These are phyloP conservation scores for Pachycephala philippinensis DNA, from an alignment of 2,113 vertebrate species.

Conservation along the genomic window DNA sequence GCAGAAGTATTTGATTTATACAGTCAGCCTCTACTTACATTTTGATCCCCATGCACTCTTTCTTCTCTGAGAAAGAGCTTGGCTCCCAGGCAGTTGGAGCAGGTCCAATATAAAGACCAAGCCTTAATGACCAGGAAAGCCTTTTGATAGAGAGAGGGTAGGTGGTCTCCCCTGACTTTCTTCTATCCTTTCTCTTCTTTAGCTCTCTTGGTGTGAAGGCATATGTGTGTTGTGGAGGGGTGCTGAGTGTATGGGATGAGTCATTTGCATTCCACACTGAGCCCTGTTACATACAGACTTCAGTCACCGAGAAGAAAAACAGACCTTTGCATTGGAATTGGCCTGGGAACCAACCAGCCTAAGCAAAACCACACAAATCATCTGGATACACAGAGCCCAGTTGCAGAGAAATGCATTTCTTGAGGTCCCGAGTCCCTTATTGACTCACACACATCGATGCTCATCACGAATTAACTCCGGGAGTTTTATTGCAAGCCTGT, in stretches of 20 bases:
- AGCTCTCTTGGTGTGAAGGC: background rate
- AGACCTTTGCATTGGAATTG: background rate
- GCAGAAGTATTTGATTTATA: background rate
- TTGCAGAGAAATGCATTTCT: background rate
- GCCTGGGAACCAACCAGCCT: background rate
- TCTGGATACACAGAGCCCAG: background rate
- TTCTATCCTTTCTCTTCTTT: background rate
- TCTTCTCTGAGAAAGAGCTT: background rate
- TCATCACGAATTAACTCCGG: background rate
- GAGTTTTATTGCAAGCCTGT: background rate
- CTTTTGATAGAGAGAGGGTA: background rate
- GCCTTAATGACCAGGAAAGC: background rate
- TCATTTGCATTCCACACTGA: background rate
- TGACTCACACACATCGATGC: background rate
- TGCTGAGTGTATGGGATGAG: background rate
- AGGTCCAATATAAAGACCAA: background rate
- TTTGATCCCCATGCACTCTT: background rate
- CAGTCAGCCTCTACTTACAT: background rate
- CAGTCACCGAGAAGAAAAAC: background rate
- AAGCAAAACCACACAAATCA: background rate
- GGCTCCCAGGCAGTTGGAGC: background rate
- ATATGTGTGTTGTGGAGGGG: background rate
- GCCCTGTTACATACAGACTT: background rate
- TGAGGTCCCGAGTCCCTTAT: background rate
- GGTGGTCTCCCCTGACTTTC: background rate